These are phyloP conservation scores for Conus ventricosus DNA, from an alignment of 1,140 invertebrate species.

Conservation along the genomic window DNA sequence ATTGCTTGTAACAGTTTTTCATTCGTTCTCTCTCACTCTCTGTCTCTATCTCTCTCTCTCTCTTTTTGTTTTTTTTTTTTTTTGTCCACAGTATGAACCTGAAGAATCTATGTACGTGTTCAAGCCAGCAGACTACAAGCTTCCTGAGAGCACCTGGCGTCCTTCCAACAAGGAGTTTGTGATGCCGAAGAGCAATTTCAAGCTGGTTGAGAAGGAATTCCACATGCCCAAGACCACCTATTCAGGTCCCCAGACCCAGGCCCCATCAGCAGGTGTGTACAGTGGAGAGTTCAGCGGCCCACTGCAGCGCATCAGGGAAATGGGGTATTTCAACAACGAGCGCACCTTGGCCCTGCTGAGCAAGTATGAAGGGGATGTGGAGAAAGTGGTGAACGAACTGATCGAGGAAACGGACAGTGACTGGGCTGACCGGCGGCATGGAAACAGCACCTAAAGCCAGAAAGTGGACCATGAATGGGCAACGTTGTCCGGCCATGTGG, in stretches of 20 bases:
- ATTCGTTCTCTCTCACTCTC: too few relatives aligned
- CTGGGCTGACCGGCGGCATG: background rate
- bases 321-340: constrained; percentile 19
- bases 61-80: background rate
- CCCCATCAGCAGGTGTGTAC: background rate
- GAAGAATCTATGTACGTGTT: background rate
- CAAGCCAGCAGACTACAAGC: background rate
- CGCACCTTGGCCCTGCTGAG: background rate
- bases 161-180: background rate
- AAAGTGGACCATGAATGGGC: background rate
- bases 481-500: too few relatives aligned
- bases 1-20: too few relatives aligned
- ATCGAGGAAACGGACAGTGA: background rate
- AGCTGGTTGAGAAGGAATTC: background rate
- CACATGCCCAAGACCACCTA: background rate
- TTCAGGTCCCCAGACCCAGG: background rate
- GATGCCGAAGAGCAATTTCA: background rate
- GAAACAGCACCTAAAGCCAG: background rate
- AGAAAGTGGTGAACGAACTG: background rate
- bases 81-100: background rate
- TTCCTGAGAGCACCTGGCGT: background rate
- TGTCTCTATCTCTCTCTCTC: background rate
- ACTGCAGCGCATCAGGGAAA: background rate
- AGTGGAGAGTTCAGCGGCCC: background rate
- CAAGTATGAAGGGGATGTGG: background rate